phyloP scores from a whole-genome alignment of 2,797 vertebrate species.

The Nothura maculosa region DNA sequence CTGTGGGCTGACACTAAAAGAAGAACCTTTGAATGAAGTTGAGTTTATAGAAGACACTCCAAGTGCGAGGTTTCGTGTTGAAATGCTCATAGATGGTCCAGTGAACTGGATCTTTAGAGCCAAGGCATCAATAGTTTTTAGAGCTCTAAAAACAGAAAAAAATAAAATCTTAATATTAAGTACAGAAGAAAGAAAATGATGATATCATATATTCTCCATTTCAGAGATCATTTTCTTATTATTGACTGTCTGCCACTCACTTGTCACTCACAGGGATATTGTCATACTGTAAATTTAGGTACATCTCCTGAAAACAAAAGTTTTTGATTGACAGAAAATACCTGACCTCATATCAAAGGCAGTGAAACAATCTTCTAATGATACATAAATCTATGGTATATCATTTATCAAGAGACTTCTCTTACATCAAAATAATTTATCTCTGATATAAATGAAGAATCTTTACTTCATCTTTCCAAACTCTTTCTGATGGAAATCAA shows the following conservation, averaged over 20 bases:
- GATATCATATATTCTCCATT: background rate
- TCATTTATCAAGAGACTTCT: background rate
- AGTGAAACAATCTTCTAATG: background rate
- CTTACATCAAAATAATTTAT: background rate
- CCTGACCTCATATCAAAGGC: background rate
- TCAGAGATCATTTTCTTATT: background rate
- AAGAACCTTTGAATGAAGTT: constrained; percentile 83
- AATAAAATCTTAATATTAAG: background rate
- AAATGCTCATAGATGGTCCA: constrained; percentile 87
- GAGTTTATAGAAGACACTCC: constrained; percentile 88
- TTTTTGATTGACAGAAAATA: background rate
- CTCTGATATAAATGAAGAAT: background rate
- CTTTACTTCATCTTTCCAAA: background rate
- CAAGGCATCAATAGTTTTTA: constrained; percentile 93
- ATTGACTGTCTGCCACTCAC: background rate
- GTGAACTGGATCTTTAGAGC: constrained; percentile 92
- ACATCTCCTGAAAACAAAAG: background rate
- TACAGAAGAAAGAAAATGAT: background rate
- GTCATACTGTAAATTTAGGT: background rate
- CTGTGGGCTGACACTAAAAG: constrained; percentile 89
- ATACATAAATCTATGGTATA: background rate
- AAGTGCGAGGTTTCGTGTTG: constrained; percentile 89
- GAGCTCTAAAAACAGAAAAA: constrained; percentile 83
- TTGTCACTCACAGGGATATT: background rate
- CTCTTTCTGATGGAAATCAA: background rate